Conservation (phyloP, 2,113 vertebrate species). For the Gopherus flavomarginatus region DNA sequence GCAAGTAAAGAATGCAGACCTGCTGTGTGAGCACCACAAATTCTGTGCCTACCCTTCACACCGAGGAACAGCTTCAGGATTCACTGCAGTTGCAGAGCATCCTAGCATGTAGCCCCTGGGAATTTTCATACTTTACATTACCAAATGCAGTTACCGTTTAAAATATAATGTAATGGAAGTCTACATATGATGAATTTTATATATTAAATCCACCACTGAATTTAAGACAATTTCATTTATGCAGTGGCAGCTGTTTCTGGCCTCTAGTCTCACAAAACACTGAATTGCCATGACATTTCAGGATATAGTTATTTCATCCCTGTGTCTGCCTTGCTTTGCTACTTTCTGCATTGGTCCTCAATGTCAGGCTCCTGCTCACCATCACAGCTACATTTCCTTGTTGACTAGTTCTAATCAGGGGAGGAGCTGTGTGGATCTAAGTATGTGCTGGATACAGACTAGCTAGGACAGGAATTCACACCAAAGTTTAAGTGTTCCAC, state of each 20-base stretch:
- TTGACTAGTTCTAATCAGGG: background rate
- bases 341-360: slow-evolving; percentile 27
- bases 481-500: background rate
- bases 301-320: background rate
- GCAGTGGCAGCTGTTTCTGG: background rate
- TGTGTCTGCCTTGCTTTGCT: slow-evolving; percentile 1
- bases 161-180: slow-evolving; percentile 7
- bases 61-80: background rate
- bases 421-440: background rate
- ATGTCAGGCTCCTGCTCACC: background rate
- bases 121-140: background rate
- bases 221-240: background rate
- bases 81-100: background rate
- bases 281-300: background rate
- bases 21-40: background rate
- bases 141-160: background rate
- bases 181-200: background rate
- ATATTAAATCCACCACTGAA: background rate
- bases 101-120: background rate
- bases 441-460: background rate
- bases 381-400: background rate
- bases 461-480: background rate
- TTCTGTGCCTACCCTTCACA: background rate
- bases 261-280: background rate
- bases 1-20: background rate